Conservation (phyloP, 2,113 vertebrate genomes). For the Petaurus breviceps region DNA sequence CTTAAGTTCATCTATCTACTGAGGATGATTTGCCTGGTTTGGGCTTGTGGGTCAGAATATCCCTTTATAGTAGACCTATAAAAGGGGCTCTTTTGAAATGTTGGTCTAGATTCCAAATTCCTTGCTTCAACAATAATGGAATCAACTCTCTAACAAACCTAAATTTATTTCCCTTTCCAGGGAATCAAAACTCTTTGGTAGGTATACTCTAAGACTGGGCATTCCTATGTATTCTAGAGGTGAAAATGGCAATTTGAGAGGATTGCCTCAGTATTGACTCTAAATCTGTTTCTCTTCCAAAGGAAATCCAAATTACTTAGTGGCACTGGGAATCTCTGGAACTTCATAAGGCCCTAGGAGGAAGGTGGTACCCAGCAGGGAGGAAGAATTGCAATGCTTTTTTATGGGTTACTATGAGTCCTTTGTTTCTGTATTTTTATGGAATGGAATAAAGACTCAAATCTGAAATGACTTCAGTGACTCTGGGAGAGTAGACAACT, state of each 20-base stretch:
- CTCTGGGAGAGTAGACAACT: too few species aligned
- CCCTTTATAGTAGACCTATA: neutral
- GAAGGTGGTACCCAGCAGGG: neutral
- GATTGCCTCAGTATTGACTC: neutral
- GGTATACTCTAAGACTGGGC: neutral
- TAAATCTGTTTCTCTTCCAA: neutral
- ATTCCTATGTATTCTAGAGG: neutral
- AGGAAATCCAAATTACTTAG: neutral
- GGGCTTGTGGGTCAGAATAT: neutral
- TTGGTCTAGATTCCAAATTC: neutral
- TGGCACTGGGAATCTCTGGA: neutral
- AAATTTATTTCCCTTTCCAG: neutral
- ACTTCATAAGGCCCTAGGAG: neutral
- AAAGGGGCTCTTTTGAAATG: neutral
- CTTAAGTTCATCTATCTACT: neutral
- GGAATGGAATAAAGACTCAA: neutral
- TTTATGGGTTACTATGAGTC: neutral
- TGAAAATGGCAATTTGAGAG: neutral
- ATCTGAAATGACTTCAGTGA: neutral
- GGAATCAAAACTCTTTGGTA: neutral
- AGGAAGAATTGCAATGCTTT: neutral
- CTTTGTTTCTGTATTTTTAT: neutral
- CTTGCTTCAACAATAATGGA: neutral
- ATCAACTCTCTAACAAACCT: neutral
- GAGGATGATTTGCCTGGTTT: neutral